A percentile compares a stretch with the other conserved stretches of the same genome.
Evolutionary conservation across 2,113 vertebrate species (phyloP).

Genomic region (human): GRCh38 chr11:117054001-117054500

Average conservation of each 20-base stretch:
- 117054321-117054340: accelerated
- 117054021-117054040: background rate
- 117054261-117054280: background rate
- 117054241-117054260: background rate
- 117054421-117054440: background rate
- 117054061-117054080: background rate
- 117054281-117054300: background rate
- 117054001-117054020: background rate
- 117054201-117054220: background rate
- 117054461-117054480: background rate
- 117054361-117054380: background rate
- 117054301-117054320: background rate
- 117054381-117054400: background rate
- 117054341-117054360: background rate
- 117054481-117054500: background rate
- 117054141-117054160: background rate
- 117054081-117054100: background rate
- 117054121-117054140: background rate
- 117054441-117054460: background rate
- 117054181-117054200: background rate
- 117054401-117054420: background rate
- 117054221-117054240: background rate
- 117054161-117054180: background rate
- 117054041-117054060: background rate
- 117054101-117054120: background rate